phyloP scores from a whole-genome alignment of 2,797 vertebrate species.

The Pyrocephalus nanus region DNA sequence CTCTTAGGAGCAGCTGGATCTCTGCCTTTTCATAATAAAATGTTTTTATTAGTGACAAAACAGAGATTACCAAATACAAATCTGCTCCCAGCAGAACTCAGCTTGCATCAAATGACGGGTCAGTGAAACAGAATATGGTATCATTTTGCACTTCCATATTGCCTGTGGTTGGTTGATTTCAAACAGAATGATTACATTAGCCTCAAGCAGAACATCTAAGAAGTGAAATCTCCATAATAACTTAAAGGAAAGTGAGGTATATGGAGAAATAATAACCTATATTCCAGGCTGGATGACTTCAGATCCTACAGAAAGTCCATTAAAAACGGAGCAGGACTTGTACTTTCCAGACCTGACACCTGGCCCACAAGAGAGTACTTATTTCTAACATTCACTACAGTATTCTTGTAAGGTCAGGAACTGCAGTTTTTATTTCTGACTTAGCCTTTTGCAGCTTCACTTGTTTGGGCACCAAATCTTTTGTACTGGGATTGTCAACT shows the following conservation, averaged over 20 bases:
- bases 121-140: background rate
- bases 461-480: background rate
- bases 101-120: background rate
- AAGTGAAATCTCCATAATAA: background rate
- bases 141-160: background rate
- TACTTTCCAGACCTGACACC: background rate
- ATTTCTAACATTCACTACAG: background rate
- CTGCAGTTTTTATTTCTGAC: background rate
- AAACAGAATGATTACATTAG: background rate
- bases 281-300: background rate
- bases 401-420: background rate
- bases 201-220: background rate
- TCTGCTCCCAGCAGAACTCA: slow-evolving; percentile 28
- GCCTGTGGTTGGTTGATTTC: background rate
- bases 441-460: background rate
- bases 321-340: background rate
- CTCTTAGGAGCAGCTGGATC: background rate
- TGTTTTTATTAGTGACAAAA: slow-evolving; percentile 15
- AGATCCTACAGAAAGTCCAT: background rate
- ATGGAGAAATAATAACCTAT: background rate
- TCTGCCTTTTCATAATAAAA: slow-evolving; percentile 1
- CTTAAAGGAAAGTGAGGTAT: background rate
- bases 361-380: background rate
- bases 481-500: background rate
- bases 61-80: background rate